Evolutionary conservation across 2,888 invertebrate species (phyloP).

Genomic region (Rhamnusium bicolor): DNA sequence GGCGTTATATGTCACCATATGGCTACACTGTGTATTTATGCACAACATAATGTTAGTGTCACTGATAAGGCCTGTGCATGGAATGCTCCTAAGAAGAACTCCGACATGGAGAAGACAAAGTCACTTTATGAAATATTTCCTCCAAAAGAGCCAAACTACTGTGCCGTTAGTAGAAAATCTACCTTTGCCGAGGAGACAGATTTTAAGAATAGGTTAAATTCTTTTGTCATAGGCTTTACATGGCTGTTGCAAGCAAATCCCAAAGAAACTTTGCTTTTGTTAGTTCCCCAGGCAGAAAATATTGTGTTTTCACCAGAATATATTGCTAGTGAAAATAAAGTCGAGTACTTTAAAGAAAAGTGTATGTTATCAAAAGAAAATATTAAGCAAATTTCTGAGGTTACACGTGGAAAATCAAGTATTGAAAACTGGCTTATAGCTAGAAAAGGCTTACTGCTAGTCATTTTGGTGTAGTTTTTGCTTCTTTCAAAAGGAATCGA

Average conservation of each 20-base stretch:
- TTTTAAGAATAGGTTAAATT: too few species aligned
- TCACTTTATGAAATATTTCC: background rate
- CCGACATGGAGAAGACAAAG: background rate
- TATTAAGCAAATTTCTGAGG: background rate
- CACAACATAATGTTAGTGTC: slow-evolving; percentile 5
- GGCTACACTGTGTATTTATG: slow-evolving; percentile 9
- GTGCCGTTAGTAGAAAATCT: slow-evolving; percentile 7
- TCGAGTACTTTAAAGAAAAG: slow-evolving; percentile 7
- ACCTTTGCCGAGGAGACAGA: background rate
- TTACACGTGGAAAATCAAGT: slow-evolving; percentile 10
- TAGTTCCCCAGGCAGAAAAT: slow-evolving; percentile 3
- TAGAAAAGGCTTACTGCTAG: slow-evolving; percentile 33
- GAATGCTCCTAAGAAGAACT: background rate
- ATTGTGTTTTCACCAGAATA: slow-evolving; percentile 24
- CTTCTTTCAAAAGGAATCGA: slow-evolving; percentile 16
- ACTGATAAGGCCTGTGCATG: slow-evolving; percentile 9
- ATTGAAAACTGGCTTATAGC: slow-evolving; percentile 33
- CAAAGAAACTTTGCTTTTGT: background rate
- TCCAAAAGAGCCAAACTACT: background rate
- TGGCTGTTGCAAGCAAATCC: slow-evolving; percentile 4
- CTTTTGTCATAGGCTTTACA: slow-evolving; percentile 4
- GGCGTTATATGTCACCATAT: slow-evolving; percentile 12
- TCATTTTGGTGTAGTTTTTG: slow-evolving; percentile 23
- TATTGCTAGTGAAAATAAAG: slow-evolving; percentile 5
- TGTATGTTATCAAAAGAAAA: background rate